A percentile compares a stretch with the other conserved stretches of the same genome.
Evolutionary conservation across 2,113 vertebrate genomes (phyloP).

Genomic region (Grallaria varia): DNA sequence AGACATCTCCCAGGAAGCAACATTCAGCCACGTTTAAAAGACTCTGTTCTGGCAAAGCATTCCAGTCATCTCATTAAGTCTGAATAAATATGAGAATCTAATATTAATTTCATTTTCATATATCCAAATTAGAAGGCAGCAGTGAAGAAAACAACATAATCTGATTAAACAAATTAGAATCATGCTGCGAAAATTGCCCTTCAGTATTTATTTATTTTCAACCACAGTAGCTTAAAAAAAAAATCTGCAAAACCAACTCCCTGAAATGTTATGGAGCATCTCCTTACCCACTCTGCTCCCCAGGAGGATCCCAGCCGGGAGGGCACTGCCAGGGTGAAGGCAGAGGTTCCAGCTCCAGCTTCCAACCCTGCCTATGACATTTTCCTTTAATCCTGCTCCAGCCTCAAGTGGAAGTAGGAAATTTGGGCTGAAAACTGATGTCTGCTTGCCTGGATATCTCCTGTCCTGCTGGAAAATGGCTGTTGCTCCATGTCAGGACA

Average conservation of each 20-base stretch:
- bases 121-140: slow-evolving; percentile 67
- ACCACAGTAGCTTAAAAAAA: background rate
- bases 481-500: background rate
- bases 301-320: background rate
- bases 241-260: background rate
- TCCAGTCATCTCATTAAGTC: slow-evolving; percentile 57
- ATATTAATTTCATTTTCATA: slow-evolving; percentile 69
- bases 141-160: slow-evolving; percentile 69
- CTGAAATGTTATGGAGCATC: background rate
- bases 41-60: background rate
- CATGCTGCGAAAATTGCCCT: slow-evolving; percentile 66
- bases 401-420: too few species aligned
- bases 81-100: slow-evolving; percentile 65
- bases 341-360: background rate
- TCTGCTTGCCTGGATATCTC: fast-evolving
- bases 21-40: background rate
- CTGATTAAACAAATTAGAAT: slow-evolving; percentile 76
- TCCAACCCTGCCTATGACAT: fast-evolving
- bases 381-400: background rate
- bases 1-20: background rate
- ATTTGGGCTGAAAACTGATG: fast-evolving
- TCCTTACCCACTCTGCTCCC: background rate
- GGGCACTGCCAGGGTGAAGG: background rate
- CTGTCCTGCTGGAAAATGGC: background rate
- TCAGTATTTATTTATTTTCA: slow-evolving; percentile 62